phyloP scores from a whole-genome alignment of 2,113 vertebrate genomes.

The Clinocottus analis region DNA sequence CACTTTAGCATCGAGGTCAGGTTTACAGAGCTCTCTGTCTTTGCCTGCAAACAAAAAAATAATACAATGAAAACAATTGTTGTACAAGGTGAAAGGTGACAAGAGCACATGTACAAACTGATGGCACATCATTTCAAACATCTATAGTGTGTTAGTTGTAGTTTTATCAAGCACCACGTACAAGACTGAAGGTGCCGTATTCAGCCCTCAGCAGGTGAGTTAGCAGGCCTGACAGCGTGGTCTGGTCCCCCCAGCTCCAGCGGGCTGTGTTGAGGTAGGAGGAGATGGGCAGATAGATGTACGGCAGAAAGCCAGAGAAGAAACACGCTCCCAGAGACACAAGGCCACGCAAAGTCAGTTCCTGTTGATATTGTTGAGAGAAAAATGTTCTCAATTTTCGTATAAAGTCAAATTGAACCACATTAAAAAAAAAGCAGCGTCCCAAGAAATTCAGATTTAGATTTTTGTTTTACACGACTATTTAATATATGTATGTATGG shows the following conservation, averaged over 20 bases:
- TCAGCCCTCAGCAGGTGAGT: constrained; percentile 95
- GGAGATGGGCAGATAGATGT: constrained; percentile 92
- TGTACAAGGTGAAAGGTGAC: background rate
- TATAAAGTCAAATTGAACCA: background rate
- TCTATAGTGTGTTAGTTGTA: background rate
- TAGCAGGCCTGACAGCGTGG: constrained; percentile 89
- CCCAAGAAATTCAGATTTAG: background rate
- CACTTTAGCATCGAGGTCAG: constrained; percentile 87
- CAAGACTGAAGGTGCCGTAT: constrained; percentile 98
- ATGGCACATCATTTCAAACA: background rate
- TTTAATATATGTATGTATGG: background rate
- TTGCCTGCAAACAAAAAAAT: constrained; percentile 85
- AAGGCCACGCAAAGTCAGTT: constrained; percentile 83
- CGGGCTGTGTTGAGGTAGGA: constrained; percentile 90
- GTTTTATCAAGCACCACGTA: constrained; percentile 63
- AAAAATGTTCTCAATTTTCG: background rate
- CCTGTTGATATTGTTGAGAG: constrained; percentile 80
- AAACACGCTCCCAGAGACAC: constrained; percentile 86
- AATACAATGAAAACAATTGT: background rate
- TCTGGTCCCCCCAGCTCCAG: constrained; percentile 99
- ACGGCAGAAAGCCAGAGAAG: constrained; percentile 89
- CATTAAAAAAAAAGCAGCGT: background rate
- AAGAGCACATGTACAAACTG: background rate
- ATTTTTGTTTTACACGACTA: background rate
- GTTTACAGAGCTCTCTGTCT: constrained; percentile 86